These are phyloP conservation scores for Paratilapia polleni DNA, from an alignment of 2,113 vertebrate genomes.

Conservation along the genomic window DNA sequence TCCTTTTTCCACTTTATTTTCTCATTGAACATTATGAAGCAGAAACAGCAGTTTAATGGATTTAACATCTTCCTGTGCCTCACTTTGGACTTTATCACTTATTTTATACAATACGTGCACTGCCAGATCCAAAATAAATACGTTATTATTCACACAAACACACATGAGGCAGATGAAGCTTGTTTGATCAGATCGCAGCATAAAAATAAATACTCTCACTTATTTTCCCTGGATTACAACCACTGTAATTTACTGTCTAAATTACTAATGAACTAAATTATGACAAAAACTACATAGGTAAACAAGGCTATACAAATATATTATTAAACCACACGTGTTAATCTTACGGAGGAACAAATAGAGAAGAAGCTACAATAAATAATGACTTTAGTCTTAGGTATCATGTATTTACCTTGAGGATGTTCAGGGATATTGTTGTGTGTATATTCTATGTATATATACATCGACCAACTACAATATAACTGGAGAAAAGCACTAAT, in stretches of 20 bases:
- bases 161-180: neutral
- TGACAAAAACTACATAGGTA: constrained; percentile 36
- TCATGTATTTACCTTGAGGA: constrained; percentile 36
- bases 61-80: neutral
- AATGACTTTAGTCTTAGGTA: constrained; percentile 22
- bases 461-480: neutral
- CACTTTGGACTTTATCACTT: neutral
- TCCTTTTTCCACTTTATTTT: neutral
- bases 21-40: neutral
- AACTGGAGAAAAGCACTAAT: neutral
- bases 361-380: constrained; percentile 5
- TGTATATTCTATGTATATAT: neutral
- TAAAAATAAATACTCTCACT: constrained; percentile 29
- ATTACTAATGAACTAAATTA: constrained; percentile 38
- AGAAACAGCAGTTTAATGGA: neutral
- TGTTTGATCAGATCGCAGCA: constrained; percentile 58
- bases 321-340: constrained; percentile 22
- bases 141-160: constrained; percentile 43
- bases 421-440: neutral
- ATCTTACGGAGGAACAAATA: constrained; percentile 4
- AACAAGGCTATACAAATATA: constrained; percentile 56
- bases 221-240: constrained; percentile 39
- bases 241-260: constrained; percentile 16
- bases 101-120: neutral
- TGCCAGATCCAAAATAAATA: constrained; percentile 21